Evolutionary conservation across 2,113 vertebrate genomes (phyloP).

Genomic region (Leucopternis melanops): DNA sequence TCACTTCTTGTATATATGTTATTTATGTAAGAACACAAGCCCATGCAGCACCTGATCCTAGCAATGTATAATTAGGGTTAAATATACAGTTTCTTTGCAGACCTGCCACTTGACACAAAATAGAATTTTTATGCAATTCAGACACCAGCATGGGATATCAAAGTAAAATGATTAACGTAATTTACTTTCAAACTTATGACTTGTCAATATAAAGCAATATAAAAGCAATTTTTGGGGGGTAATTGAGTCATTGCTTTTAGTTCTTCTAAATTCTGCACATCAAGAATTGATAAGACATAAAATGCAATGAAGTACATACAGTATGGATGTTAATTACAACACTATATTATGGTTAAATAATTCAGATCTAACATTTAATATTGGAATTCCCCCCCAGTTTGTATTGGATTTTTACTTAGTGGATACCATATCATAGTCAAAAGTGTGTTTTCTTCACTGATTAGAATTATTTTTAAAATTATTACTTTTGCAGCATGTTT

Average conservation of each 20-base stretch:
- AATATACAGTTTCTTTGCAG: background rate
- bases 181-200: background rate
- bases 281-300: background rate
- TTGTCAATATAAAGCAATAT: background rate
- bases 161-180: background rate
- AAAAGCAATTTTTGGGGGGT: background rate
- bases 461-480: background rate
- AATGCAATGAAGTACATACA: background rate
- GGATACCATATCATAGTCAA: background rate
- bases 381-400: background rate
- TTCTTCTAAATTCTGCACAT: background rate
- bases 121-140: background rate
- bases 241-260: background rate
- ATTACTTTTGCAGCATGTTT: constrained; percentile 15
- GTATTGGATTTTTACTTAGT: background rate
- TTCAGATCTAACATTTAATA: background rate
- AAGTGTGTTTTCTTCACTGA: background rate
- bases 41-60: background rate
- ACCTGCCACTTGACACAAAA: background rate
- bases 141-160: background rate
- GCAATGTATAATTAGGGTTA: background rate
- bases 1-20: background rate
- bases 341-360: background rate
- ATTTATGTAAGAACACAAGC: background rate
- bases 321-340: background rate